Percentiles rank a stretch among this genome's conserved stretches.
phyloP scores from a whole-genome alignment of 2,888 invertebrate species.

The Ischnura elegans region DNA sequence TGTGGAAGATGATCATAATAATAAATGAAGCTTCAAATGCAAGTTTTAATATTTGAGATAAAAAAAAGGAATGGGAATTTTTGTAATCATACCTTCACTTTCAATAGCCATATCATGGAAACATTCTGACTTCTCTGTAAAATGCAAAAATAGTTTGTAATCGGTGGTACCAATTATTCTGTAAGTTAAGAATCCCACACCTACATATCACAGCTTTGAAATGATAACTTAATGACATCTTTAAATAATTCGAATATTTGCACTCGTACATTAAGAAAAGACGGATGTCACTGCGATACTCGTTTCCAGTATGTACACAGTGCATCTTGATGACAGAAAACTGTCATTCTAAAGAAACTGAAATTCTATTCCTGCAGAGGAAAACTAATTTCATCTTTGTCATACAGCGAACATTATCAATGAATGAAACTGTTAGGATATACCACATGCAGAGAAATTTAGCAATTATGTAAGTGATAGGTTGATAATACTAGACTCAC shows the following conservation, averaged over 20 bases:
- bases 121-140: slow-evolving; percentile 27
- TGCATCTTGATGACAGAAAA: background rate
- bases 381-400: background rate
- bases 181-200: slow-evolving; percentile 11
- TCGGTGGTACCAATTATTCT: slow-evolving; percentile 57
- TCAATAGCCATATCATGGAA: background rate
- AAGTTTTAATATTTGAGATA: background rate
- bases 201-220: slow-evolving; percentile 53
- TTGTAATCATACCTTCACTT: background rate
- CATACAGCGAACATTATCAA: background rate
- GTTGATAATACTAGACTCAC: background rate
- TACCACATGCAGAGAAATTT: background rate
- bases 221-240: slow-evolving; percentile 26
- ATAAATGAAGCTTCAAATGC: background rate
- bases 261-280: background rate
- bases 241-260: slow-evolving; percentile 33
- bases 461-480: background rate
- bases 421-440: background rate
- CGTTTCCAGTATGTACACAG: background rate
- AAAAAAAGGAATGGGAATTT: background rate
- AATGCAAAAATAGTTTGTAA: slow-evolving; percentile 51
- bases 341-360: background rate
- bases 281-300: background rate
- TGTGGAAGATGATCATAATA: slow-evolving; percentile 34
- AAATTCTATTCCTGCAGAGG: background rate